phyloP scores from a whole-genome alignment of 2,888 invertebrate species.

The Suillia variegata region DNA sequence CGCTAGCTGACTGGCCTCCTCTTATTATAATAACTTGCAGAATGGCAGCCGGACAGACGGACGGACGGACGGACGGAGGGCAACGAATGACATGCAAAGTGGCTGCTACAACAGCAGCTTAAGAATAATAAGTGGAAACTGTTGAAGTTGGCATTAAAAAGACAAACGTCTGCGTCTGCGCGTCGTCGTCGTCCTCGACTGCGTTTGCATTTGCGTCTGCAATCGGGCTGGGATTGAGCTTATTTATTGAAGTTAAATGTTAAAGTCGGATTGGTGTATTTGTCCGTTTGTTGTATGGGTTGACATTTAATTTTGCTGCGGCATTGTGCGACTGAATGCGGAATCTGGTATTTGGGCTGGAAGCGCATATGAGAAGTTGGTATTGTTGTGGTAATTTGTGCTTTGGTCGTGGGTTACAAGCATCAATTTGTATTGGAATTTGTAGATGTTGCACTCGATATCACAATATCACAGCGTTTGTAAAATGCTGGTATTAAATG shows the following conservation, averaged over 20 bases:
- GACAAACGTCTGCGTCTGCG: slow-evolving; percentile 15
- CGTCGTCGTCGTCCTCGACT: neutral
- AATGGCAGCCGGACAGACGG: slow-evolving; percentile 9
- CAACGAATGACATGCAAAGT: slow-evolving; percentile 13
- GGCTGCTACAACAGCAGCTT: neutral
- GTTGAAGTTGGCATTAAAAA: slow-evolving; percentile 29
- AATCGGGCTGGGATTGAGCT: slow-evolving; percentile 1
- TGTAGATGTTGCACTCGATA: no score
- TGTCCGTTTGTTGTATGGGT: neutral
- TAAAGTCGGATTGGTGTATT: neutral
- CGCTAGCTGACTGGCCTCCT: slow-evolving; percentile 24
- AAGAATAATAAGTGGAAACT: slow-evolving; percentile 22
- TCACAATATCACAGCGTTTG: no score
- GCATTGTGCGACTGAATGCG: neutral
- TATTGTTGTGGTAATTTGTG: slow-evolving; percentile 5
- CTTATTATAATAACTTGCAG: slow-evolving; percentile 42
- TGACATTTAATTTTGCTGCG: neutral
- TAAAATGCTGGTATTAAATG: no score
- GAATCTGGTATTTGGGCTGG: neutral
- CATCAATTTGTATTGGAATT: neutral
- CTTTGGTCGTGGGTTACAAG: neutral
- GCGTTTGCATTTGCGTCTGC: neutral
- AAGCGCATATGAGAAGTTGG: no score
- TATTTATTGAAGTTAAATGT: slow-evolving; percentile 20
- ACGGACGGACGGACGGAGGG: neutral